Evolutionary conservation across 2,888 invertebrate genomes (phyloP).

Genomic region (Endomychus coccineus): DNA sequence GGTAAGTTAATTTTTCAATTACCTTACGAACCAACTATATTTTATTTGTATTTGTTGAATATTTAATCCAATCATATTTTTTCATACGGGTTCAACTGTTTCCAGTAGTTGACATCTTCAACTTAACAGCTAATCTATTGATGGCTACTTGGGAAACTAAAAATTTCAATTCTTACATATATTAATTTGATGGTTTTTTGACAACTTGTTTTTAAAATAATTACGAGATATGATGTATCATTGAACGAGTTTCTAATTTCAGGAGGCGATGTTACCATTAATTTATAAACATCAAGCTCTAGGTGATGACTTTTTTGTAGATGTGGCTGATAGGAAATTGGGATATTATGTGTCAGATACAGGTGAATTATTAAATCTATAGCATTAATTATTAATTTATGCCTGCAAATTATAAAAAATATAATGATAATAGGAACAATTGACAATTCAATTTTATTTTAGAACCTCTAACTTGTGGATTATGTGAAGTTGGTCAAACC

Average conservation of each 20-base stretch:
- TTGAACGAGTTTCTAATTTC: constrained; percentile 6
- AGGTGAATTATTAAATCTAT: no score
- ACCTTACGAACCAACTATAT: neutral
- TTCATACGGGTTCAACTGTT: no score
- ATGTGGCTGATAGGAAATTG: constrained; percentile 32
- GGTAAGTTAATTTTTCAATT: constrained; percentile 22
- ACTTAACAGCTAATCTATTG: no score
- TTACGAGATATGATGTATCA: neutral
- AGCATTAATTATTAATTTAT: no score
- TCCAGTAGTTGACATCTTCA: no score
- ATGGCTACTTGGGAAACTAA: neutral
- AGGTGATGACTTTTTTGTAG: constrained; percentile 33
- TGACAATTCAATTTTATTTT: constrained; percentile 4
- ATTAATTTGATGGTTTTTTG: neutral
- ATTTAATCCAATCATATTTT: neutral
- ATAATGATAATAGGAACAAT: no score
- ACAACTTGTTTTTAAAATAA: neutral
- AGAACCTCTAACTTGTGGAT: constrained; percentile 29
- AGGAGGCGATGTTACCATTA: constrained; percentile 32
- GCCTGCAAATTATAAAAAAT: no score
- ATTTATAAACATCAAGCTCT: constrained; percentile 33
- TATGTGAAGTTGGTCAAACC: constrained; percentile 28
- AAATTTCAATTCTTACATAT: neutral
- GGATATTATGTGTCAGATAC: constrained; percentile 31
- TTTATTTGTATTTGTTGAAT: neutral